Evolutionary conservation across 2,113 vertebrate species (phyloP).

Genomic region (Nycticryphes semicollaris): DNA sequence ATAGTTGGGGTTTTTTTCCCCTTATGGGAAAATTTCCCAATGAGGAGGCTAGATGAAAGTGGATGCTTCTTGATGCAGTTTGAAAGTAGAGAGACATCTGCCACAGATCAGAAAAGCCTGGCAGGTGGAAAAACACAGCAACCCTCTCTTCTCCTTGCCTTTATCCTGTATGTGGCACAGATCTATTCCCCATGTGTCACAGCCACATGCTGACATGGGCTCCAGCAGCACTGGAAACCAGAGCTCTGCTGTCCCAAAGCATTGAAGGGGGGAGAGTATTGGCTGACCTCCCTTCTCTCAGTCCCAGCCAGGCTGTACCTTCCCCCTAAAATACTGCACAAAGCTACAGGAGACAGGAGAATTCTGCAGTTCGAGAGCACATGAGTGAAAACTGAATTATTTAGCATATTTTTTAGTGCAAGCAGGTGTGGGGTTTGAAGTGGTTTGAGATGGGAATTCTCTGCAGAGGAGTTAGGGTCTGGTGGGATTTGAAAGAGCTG

Average conservation of each 20-base stretch:
- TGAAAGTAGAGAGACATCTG: not conserved
- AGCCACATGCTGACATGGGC: not conserved
- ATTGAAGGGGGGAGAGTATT: too few relatives aligned
- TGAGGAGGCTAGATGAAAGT: not conserved
- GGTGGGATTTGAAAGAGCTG: not conserved
- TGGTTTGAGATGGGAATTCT: not conserved
- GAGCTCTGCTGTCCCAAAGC: not conserved
- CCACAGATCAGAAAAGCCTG: not conserved
- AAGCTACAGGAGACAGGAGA: not conserved
- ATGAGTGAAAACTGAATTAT: conserved; percentile 6
- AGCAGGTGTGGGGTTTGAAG: conserved; percentile 12
- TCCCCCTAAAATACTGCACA: fast-evolving
- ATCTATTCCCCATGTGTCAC: not conserved
- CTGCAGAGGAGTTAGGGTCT: not conserved
- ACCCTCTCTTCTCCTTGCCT: not conserved
- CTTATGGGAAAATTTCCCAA: not conserved
- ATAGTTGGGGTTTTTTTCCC: too few relatives aligned
- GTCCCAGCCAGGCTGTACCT: fast-evolving
- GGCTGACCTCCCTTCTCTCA: not conserved
- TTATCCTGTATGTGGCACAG: not conserved
- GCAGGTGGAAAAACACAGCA: not conserved
- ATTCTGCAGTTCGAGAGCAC: not conserved
- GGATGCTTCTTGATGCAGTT: not conserved
- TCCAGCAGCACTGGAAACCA: not conserved
- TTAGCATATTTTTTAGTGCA: not conserved